Base-by-base conservation (phyloP, 2,113 vertebrate genomes). In the Excalfactoria chinensis region DNA sequence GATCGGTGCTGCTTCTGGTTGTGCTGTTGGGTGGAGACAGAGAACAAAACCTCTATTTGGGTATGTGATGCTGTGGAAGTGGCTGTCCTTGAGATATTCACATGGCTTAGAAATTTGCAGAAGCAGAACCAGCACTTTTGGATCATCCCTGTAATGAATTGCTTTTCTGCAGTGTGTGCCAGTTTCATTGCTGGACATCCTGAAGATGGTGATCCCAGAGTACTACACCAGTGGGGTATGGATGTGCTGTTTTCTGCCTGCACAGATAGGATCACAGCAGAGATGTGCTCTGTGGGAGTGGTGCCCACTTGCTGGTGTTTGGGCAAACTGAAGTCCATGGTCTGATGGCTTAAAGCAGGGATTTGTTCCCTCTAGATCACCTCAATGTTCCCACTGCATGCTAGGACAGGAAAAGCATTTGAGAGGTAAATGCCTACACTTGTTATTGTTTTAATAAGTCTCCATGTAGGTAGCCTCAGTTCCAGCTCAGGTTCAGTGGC, bases 251-350 rank as follows among this genome's bases (percentile, higher is more conserved):
- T 92, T 20, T 22, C 74, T 0, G 4, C 76, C 15, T 0, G 3
- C 58, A 44, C 7, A 23, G 68, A 35, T 41, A 46, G 48, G 43
- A 55, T 49, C 0, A 2, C 40, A 74, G 37, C 21, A 49, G 68
- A 74, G 28, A 35, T 0, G 2, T 6, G 22, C 43, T 86, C 11
- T 60, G 1, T 0, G 2, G 20, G 19, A 79, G 34, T 1, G 7
- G 15, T 56, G 49, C 49, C 66, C 0, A 0, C 12, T 22, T 37
- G 26, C 30, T 83, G 72, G 19, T 74, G 16, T 13, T 78, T 40
- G 40, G 23, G 32, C 23, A 55, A 44, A 20, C 14, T 48, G 13
- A 22, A 69, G 37, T 48, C 21, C 22, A 48, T 48, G 48, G 22
- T 8, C 26, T 35, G 62, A 44, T 49, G 48, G 13, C 15, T 8